phyloP scores from a whole-genome alignment of 2,113 vertebrate genomes.

The Tinamus guttatus region DNA sequence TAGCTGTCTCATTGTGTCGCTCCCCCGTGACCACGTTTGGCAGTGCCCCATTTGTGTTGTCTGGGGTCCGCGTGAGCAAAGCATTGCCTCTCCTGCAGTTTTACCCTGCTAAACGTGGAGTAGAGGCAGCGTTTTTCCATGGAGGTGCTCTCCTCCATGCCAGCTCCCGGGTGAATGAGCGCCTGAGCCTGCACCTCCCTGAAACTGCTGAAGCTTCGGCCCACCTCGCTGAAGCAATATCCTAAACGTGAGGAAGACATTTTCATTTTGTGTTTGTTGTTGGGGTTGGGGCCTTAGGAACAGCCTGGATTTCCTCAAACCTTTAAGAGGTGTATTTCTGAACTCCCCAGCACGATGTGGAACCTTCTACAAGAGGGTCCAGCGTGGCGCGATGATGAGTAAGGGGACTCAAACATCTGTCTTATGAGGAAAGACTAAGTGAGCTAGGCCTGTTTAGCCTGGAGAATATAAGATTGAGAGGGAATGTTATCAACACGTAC shows the following conservation, averaged over 20 bases:
- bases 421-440: too few relatives aligned
- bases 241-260: neutral
- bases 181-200: rapidly evolving
- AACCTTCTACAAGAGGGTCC: too few relatives aligned
- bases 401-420: too few relatives aligned
- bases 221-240: neutral
- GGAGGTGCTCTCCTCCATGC: rapidly evolving
- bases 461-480: too few relatives aligned
- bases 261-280: neutral
- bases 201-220: neutral
- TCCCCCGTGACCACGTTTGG: neutral
- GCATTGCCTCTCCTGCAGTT: neutral
- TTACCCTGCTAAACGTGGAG: neutral
- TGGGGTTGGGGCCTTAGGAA: neutral
- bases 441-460: too few relatives aligned
- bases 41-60: neutral
- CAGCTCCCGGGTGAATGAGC: rapidly evolving
- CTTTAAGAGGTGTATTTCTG: neutral
- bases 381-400: too few relatives aligned
- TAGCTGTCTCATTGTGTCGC: neutral
- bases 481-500: too few relatives aligned
- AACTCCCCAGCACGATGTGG: too few relatives aligned
- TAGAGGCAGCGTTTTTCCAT: neutral
- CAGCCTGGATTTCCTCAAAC: neutral
- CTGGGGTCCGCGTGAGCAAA: neutral